A percentile compares a stretch with the other conserved stretches of the same genome.
Conservation (phyloP, 2,113 vertebrate genomes). For the Centropus bengalensis region DNA sequence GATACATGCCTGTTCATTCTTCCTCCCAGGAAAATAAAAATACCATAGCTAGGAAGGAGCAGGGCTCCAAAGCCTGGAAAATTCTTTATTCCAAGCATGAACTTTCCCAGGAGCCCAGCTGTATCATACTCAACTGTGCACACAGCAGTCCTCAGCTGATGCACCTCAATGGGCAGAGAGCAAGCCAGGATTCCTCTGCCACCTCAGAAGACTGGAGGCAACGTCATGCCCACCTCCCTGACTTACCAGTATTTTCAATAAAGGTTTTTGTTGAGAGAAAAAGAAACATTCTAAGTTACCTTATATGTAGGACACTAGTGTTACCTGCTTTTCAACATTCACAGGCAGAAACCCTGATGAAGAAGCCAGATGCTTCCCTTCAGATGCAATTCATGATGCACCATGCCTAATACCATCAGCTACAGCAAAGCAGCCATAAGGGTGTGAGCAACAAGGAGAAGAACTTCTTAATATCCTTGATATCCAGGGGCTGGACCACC, state of each 20-base stretch:
- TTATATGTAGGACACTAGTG: background rate
- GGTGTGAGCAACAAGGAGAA: background rate
- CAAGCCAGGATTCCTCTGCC: background rate
- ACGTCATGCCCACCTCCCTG: accelerated
- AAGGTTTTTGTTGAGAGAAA: background rate
- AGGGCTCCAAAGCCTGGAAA: background rate
- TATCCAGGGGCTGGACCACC: background rate
- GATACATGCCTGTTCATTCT: background rate
- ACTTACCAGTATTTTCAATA: background rate
- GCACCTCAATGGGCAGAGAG: background rate
- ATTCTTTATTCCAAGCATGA: background rate
- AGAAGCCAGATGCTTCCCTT: background rate
- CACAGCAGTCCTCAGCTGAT: background rate
- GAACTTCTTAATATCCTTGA: background rate
- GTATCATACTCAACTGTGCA: accelerated
- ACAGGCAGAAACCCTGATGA: background rate
- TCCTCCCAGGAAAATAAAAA: background rate
- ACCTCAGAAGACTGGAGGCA: background rate
- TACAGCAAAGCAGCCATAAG: background rate
- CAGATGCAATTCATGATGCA: background rate
- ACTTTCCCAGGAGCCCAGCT: background rate
- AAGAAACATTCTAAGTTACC: background rate
- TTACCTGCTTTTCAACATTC: background rate
- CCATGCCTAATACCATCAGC: background rate
- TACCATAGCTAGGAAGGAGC: background rate